These are phyloP conservation scores for Drepanosiphum platanoidis DNA, from an alignment of 2,888 invertebrate species.

Conservation along the genomic window DNA sequence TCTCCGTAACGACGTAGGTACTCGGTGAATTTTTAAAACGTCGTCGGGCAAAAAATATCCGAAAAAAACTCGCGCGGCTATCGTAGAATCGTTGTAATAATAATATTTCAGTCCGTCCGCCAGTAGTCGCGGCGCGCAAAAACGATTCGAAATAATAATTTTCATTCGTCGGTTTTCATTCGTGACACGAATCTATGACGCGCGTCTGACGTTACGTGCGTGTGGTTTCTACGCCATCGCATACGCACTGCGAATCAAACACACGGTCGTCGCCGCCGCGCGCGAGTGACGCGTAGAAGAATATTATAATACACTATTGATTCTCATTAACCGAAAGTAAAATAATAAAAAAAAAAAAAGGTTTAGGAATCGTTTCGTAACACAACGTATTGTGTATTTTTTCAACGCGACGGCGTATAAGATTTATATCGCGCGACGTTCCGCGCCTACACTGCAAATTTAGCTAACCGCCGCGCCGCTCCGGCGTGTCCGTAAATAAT, in stretches of 20 bases:
- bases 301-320: slow-evolving; percentile 1
- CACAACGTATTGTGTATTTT: neutral
- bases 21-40: too few species aligned
- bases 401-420: neutral
- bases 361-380: neutral
- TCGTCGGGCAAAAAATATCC: too few species aligned
- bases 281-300: neutral
- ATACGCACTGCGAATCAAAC: neutral
- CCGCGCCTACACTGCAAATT: neutral
- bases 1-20: too few species aligned
- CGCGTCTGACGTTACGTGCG: slow-evolving; percentile 18
- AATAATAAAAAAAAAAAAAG: neutral
- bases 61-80: too few species aligned
- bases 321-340: too few species aligned
- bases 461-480: too few species aligned
- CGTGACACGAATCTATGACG: slow-evolving; percentile 37
- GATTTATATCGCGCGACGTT: neutral
- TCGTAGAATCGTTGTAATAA: too few species aligned
- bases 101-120: too few species aligned
- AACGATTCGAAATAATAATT: neutral
- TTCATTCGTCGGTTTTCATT: slow-evolving; percentile 10
- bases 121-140: neutral
- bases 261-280: neutral
- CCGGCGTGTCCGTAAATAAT: neutral
- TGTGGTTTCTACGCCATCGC: neutral